A percentile compares a stretch with the other conserved stretches of the same genome.
Evolutionary conservation across 2,113 vertebrate species (phyloP).

Genomic region (Peromyscus maniculatus): DNA sequence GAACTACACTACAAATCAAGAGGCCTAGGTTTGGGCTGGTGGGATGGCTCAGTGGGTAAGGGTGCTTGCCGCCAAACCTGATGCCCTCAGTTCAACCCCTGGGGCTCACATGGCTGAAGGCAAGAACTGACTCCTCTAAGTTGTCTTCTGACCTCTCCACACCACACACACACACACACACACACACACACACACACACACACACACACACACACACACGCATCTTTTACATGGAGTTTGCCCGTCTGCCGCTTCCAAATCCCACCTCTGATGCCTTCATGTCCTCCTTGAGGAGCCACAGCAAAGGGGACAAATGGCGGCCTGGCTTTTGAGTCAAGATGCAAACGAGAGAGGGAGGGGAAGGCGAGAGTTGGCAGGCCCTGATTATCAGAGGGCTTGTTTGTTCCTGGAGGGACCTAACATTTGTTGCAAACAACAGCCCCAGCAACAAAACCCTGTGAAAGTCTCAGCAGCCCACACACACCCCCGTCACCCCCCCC

Average conservation of each 20-base stretch:
- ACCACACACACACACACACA: not conserved
- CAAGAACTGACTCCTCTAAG: not conserved
- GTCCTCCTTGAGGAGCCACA: slow-evolving; percentile 82
- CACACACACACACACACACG: not conserved
- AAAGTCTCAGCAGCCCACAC: slow-evolving; percentile 36
- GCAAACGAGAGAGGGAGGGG: slow-evolving; percentile 74
- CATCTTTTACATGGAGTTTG: slow-evolving; percentile 68
- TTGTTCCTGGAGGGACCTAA: slow-evolving; percentile 80
- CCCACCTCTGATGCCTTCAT: not conserved
- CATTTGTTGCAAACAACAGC: slow-evolving; percentile 78
- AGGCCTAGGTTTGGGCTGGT: not conserved
- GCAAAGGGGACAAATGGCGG: slow-evolving; percentile 86
- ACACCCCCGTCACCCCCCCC: not conserved
- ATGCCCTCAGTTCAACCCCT: not conserved
- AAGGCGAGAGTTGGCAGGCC: slow-evolving; percentile 78
- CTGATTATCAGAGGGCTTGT: slow-evolving; percentile 62
- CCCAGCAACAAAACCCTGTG: not conserved
- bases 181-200: not conserved
- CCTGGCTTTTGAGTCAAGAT: slow-evolving; percentile 82
- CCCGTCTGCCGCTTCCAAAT: slow-evolving; percentile 85
- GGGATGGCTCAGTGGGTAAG: not conserved
- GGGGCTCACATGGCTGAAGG: not conserved
- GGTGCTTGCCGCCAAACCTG: not conserved
- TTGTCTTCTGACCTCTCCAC: not conserved
- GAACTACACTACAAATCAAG: not conserved